A percentile compares a stretch with the other conserved stretches of the same genome.
Evolutionary conservation across 2,113 vertebrate genomes (phyloP).

Genomic region (Globicephala melas): DNA sequence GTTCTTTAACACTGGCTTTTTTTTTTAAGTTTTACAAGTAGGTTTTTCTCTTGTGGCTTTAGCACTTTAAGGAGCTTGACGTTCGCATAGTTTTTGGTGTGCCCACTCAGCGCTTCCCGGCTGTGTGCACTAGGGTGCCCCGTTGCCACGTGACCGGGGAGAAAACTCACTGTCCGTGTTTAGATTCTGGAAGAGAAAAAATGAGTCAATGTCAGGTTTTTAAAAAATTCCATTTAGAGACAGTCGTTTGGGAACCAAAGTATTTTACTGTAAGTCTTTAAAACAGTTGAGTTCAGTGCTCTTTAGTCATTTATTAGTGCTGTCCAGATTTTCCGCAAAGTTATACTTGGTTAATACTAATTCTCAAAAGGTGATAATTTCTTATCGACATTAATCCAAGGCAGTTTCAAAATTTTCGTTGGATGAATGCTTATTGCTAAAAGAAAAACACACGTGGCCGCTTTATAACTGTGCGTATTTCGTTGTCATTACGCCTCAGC

Average conservation of each 20-base stretch:
- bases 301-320: neutral
- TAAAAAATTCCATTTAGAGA: neutral
- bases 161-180: neutral
- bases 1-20: slow-evolving; percentile 49
- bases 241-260: slow-evolving; percentile 37
- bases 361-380: slow-evolving; percentile 66
- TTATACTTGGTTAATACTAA: neutral
- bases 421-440: slow-evolving; percentile 55
- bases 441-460: slow-evolving; percentile 54
- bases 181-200: neutral
- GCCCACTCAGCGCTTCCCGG: neutral
- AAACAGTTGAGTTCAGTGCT: neutral
- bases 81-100: neutral
- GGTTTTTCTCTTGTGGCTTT: slow-evolving; percentile 28
- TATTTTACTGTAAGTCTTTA: slow-evolving; percentile 6
- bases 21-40: slow-evolving; percentile 59
- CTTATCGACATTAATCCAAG: slow-evolving; percentile 54
- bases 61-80: slow-evolving; percentile 39
- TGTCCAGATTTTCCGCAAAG: neutral
- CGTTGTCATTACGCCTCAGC: slow-evolving; percentile 58
- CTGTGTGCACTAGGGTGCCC: neutral
- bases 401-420: slow-evolving; percentile 68
- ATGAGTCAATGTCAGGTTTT: neutral
- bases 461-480: slow-evolving; percentile 75
- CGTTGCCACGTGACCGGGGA: neutral